phyloP scores from a whole-genome alignment of 2,113 vertebrate genomes.

The Gymnorhina tibicen region DNA sequence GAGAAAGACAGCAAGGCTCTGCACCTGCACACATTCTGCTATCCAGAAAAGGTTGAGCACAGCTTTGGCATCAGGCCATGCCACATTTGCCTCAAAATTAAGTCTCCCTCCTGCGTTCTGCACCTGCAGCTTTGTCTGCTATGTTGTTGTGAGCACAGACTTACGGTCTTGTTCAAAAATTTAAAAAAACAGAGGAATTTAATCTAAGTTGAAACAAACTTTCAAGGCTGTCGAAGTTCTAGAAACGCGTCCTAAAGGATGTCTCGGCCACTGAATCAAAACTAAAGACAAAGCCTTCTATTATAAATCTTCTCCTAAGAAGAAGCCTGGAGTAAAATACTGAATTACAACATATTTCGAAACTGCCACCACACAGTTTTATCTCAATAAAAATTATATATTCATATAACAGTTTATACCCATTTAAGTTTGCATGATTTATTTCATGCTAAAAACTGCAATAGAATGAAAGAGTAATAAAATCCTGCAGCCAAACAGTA shows the following conservation, averaged over 20 bases:
- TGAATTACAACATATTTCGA: neutral
- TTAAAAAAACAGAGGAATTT: neutral
- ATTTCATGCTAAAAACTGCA: neutral
- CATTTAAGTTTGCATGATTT: neutral
- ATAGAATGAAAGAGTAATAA: neutral
- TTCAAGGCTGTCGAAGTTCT: neutral
- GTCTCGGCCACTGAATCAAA: neutral
- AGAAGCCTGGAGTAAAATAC: neutral
- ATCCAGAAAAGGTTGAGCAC: neutral
- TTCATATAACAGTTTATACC: neutral
- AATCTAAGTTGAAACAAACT: neutral
- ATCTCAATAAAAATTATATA: neutral
- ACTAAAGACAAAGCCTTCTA: neutral
- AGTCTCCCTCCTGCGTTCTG: neutral
- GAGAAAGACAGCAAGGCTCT: neutral
- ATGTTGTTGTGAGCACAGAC: neutral
- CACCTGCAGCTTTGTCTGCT: neutral
- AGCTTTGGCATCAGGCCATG: neutral
- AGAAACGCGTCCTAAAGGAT: neutral
- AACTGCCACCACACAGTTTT: neutral
- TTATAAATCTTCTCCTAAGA: neutral
- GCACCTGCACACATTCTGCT: accelerated
- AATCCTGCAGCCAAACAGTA: neutral
- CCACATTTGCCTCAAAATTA: neutral
- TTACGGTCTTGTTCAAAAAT: neutral